These are phyloP conservation scores for Girardinus metallicus DNA, from an alignment of 2,797 vertebrate genomes.

Conservation along the genomic window DNA sequence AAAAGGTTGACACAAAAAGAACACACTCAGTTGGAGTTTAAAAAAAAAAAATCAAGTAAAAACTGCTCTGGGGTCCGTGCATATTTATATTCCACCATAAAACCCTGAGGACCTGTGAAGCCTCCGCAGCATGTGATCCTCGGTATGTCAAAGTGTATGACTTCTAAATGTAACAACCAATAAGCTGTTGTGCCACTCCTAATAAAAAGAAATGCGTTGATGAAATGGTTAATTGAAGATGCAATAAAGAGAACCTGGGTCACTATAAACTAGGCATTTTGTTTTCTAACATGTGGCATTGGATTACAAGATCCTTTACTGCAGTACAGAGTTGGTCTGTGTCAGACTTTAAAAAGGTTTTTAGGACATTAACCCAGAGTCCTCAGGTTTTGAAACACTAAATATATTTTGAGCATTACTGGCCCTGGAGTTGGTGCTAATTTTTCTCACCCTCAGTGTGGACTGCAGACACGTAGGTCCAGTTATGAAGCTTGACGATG, in stretches of 20 bases:
- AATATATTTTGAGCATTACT: not conserved
- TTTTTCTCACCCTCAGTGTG: constrained; percentile 96
- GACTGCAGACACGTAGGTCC: constrained; percentile 98
- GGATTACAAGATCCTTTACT: not conserved
- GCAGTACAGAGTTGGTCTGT: not conserved
- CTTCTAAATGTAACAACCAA: constrained; percentile 5
- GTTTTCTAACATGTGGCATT: not conserved
- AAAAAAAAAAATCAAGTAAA: not conserved
- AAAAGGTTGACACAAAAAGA: constrained; percentile 1
- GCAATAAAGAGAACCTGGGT: not conserved
- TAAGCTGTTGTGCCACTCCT: constrained; percentile 12
- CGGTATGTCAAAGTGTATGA: not conserved
- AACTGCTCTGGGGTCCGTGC: not conserved
- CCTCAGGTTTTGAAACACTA: not conserved
- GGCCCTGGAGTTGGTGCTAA: not conserved
- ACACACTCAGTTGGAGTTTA: not conserved
- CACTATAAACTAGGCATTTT: not conserved
- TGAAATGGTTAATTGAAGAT: constrained; percentile 11
- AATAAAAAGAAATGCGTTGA: not conserved
- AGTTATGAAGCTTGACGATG: constrained; percentile 98
- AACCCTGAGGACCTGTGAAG: not conserved
- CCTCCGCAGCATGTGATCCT: constrained; percentile 8
- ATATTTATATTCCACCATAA: not conserved
- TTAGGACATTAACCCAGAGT: not conserved
- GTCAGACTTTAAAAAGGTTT: not conserved